These are phyloP conservation scores for Erynnis tages DNA, from an alignment of 2,888 invertebrate genomes.

Conservation along the genomic window DNA sequence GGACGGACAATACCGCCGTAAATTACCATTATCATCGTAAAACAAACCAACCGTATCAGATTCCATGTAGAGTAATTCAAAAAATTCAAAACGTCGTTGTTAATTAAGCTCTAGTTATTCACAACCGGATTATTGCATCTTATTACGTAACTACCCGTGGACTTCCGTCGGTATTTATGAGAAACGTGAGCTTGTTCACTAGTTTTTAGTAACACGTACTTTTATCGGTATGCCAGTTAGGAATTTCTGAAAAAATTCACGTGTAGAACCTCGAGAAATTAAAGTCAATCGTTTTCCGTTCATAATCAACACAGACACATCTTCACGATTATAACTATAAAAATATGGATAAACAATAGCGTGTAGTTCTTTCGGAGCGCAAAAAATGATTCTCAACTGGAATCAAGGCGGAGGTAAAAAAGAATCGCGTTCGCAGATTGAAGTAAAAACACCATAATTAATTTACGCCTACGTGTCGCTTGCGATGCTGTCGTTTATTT, in stretches of 20 bases:
- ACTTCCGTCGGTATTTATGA: neutral
- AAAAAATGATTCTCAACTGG: constrained; percentile 16
- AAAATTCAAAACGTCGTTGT: constrained; percentile 16
- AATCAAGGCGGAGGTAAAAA: constrained; percentile 12
- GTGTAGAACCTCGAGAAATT: neutral
- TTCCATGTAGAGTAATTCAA: constrained; percentile 16
- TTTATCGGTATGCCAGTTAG: neutral
- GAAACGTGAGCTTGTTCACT: neutral
- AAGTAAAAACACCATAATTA: constrained; percentile 46
- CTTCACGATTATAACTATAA: neutral
- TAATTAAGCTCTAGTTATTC: constrained; percentile 21
- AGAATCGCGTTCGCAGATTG: constrained; percentile 33
- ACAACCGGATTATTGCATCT: constrained; percentile 17
- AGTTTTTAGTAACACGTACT: neutral
- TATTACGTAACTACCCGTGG: constrained; percentile 8
- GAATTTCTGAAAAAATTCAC: neutral
- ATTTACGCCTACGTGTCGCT: constrained; percentile 53
- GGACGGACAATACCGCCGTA: constrained; percentile 8
- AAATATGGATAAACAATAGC: neutral
- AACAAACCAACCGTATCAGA: constrained; percentile 18
- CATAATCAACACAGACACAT: neutral
- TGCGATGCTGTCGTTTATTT: constrained; percentile 66
- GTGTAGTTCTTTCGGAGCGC: neutral
- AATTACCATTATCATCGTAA: constrained; percentile 22
- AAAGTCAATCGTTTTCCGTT: neutral